Base-by-base conservation (phyloP, 2,888 invertebrate genomes). In the Acrobeloides nanus region DNA sequence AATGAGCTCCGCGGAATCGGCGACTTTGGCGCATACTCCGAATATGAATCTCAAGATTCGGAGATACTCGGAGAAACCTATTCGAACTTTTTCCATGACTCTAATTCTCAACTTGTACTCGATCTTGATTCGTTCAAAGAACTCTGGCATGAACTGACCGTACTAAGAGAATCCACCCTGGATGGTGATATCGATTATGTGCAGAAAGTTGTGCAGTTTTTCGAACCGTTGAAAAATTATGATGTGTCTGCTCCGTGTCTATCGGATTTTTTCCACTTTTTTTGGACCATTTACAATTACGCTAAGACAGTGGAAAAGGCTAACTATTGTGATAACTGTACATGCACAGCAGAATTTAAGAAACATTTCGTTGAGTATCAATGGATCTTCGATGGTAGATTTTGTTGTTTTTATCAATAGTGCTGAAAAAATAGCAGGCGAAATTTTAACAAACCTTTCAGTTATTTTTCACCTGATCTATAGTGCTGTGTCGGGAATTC, bases 311-410 rank as follows among this genome's bases (percentile, higher is more conserved):
- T 64, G 15, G 61, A 66, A 33, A 60, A 60, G 44, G 50, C 53
- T 6, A 46, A 57, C 40, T 61, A 69, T 43, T 71, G 71, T 40
- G 58, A 59, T 8, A 61, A 62, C 26, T 71, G 71, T 40, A 61
- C 62, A 24, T 71, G 71, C 46, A 69, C 66, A 2, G 55, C 61
- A 6, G 46, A 55, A 6, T 65, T 57, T 33, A 56, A 62, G 34
- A 60, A 57, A 41, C 61, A 68, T 35, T 65, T 64, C 41, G 59
- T 58, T 25, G 59, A 65, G 27, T 44, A 67, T 29, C 62, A 66
- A 34, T 71, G 71, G 71, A 69, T 71, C 26, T 70, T 70, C 48
- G 62, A 68, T 47, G 68, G 67, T 66, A 29, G 21, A 39, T 46
- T 5, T 18, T 34, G 5, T 21, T 17, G 4, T 31, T 33, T 7